These are phyloP conservation scores for Ornithoptera priamus DNA, from an alignment of 2,888 invertebrate genomes.

Conservation along the genomic window DNA sequence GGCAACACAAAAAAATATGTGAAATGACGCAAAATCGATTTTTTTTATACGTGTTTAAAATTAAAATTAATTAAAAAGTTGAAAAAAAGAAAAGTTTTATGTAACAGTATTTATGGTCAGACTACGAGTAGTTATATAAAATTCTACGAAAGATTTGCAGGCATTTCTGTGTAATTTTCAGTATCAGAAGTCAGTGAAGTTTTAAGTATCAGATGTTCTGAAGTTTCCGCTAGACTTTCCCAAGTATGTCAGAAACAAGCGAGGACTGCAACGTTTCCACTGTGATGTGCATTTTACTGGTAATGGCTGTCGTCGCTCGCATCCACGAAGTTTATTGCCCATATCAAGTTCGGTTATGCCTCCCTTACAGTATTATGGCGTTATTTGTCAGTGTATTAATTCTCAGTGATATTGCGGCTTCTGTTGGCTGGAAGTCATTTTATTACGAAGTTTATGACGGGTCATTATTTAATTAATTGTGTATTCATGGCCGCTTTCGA, in stretches of 20 bases:
- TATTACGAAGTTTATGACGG: conserved; percentile 13
- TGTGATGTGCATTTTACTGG: conserved; percentile 55
- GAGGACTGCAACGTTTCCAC: conserved; percentile 41
- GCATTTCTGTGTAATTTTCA: not conserved
- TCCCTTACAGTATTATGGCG: conserved; percentile 38
- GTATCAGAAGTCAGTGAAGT: not conserved
- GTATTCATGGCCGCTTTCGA: conserved; percentile 1
- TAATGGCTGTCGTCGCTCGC: conserved; percentile 66
- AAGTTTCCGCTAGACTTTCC: conserved; percentile 10
- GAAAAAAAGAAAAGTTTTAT: too few species aligned
- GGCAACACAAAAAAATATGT: too few species aligned
- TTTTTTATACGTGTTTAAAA: too few species aligned
- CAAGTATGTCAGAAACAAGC: not conserved
- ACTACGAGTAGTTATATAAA: too few species aligned
- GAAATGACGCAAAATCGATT: too few species aligned
- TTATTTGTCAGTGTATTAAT: conserved; percentile 44
- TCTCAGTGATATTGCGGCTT: conserved; percentile 34
- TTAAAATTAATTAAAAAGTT: too few species aligned
- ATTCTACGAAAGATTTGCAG: not conserved
- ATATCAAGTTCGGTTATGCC: conserved; percentile 65
- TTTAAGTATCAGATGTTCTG: not conserved
- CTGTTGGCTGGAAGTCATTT: conserved; percentile 17
- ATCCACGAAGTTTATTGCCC: conserved; percentile 70
- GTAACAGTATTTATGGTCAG: too few species aligned
- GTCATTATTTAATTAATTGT: not conserved